Evolutionary conservation across 2,888 invertebrate genomes (phyloP).

Genomic region (Cyaniris semiargus): DNA sequence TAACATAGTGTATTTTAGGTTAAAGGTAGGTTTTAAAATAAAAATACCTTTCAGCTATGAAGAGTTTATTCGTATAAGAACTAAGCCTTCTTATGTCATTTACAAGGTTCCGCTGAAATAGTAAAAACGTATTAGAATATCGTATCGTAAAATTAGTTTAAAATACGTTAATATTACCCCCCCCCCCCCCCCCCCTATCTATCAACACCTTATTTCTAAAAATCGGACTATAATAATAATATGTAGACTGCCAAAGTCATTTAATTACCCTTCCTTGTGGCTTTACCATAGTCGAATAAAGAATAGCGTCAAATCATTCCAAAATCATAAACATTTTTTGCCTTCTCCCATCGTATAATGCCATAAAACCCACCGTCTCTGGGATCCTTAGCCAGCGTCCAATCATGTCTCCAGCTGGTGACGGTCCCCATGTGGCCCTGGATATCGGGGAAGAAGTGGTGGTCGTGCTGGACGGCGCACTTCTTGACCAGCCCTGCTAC

Average conservation of each 20-base stretch:
- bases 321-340: too few relatives aligned
- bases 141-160: too few relatives aligned
- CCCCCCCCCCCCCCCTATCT: too few relatives aligned
- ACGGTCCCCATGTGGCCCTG: conserved; percentile 49
- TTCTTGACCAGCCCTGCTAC: conserved; percentile 58
- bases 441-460: conserved; percentile 46
- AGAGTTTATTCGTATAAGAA: neutral
- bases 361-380: conserved; percentile 50
- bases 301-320: too few relatives aligned
- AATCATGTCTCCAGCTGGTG: conserved; percentile 53
- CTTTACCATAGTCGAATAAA: too few relatives aligned
- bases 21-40: neutral
- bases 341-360: too few relatives aligned
- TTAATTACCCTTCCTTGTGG: too few relatives aligned
- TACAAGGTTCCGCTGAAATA: neutral
- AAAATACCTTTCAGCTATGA: conserved; percentile 46
- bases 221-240: too few relatives aligned
- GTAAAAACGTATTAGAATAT: neutral
- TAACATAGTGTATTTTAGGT: too few relatives aligned
- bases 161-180: too few relatives aligned
- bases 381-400: conserved; percentile 53
- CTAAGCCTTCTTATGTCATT: neutral
- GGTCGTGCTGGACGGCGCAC: conserved; percentile 47
- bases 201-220: too few relatives aligned
- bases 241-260: too few relatives aligned